Conservation (phyloP, 1,140 invertebrate species). For the Drosophila miranda region DNA sequence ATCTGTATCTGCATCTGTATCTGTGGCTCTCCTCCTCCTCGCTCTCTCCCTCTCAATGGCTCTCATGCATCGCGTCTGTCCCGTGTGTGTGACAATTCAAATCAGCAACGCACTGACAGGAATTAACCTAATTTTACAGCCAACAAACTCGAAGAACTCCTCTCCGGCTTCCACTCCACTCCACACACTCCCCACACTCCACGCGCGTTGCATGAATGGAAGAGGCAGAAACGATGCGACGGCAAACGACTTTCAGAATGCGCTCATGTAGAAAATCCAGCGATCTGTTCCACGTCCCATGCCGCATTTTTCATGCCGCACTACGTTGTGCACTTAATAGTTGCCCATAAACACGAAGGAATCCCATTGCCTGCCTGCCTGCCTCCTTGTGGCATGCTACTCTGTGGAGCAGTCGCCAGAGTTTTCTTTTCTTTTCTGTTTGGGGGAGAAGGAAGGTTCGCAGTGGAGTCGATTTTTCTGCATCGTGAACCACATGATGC, state of each 20-base stretch:
- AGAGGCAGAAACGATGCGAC: slow-evolving; percentile 13
- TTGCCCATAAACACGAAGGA: slow-evolving; percentile 69
- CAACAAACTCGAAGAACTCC: slow-evolving; percentile 49
- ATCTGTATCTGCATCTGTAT: slow-evolving; percentile 1
- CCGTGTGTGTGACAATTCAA: slow-evolving; percentile 39
- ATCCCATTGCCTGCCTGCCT: not conserved
- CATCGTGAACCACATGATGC: slow-evolving; percentile 81
- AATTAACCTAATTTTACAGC: slow-evolving; percentile 81
- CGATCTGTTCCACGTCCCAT: slow-evolving; percentile 79
- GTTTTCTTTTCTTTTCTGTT: not conserved
- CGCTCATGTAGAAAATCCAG: slow-evolving; percentile 79
- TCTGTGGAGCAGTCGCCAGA: slow-evolving; percentile 9
- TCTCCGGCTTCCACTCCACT: not conserved
- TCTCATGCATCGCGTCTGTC: not conserved
- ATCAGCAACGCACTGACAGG: slow-evolving; percentile 76
- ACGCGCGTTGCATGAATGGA: slow-evolving; percentile 43
- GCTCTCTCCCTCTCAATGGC: not conserved
- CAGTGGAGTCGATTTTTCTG: slow-evolving; percentile 72
- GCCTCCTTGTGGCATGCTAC: slow-evolving; percentile 10
- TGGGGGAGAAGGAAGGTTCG: not conserved
- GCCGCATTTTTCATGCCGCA: slow-evolving; percentile 75
- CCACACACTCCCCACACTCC: not conserved
- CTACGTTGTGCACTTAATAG: slow-evolving; percentile 77
- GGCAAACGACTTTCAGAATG: slow-evolving; percentile 64
- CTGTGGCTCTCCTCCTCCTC: not conserved